A percentile compares a stretch with the other conserved stretches of the same genome.
Evolutionary conservation across 2,113 vertebrate genomes (phyloP).

Genomic region (Zosterops borbonicus): DNA sequence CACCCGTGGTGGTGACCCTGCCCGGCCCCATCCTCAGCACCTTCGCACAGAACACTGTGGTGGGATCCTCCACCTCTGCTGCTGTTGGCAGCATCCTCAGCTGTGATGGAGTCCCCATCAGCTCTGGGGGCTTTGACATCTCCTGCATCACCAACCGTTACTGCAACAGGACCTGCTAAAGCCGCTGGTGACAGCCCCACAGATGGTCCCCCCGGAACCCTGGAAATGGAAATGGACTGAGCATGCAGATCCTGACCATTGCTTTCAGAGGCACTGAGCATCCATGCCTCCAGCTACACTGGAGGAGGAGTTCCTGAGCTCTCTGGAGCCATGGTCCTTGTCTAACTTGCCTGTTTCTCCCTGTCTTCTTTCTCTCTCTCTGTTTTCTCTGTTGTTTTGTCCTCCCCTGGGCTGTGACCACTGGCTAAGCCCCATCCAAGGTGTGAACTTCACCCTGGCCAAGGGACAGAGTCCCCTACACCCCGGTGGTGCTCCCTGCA

Average conservation of each 20-base stretch:
- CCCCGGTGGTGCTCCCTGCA: neutral
- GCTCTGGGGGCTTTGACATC: neutral
- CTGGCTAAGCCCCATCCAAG: neutral
- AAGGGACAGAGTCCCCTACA: neutral
- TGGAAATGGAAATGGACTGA: neutral
- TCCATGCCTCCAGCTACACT: neutral
- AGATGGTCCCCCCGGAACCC: neutral
- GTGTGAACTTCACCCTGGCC: neutral
- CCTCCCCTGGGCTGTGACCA: neutral
- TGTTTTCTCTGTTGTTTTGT: neutral
- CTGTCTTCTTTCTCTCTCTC: neutral
- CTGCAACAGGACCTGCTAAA: neutral
- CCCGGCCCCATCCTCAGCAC: neutral
- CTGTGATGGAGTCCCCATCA: neutral
- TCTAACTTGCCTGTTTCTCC: neutral
- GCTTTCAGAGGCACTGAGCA: neutral
- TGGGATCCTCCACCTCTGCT: neutral
- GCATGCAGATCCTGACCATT: neutral
- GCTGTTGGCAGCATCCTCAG: neutral
- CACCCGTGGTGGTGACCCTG: fast-evolving
- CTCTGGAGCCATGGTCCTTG: neutral
- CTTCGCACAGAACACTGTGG: neutral
- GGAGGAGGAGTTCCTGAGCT: fast-evolving
- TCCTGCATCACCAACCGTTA: neutral
- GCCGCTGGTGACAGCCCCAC: neutral